phyloP scores from a whole-genome alignment of 53 echinoderm and acorn worm genomes.

The Stichopus horrens region DNA sequence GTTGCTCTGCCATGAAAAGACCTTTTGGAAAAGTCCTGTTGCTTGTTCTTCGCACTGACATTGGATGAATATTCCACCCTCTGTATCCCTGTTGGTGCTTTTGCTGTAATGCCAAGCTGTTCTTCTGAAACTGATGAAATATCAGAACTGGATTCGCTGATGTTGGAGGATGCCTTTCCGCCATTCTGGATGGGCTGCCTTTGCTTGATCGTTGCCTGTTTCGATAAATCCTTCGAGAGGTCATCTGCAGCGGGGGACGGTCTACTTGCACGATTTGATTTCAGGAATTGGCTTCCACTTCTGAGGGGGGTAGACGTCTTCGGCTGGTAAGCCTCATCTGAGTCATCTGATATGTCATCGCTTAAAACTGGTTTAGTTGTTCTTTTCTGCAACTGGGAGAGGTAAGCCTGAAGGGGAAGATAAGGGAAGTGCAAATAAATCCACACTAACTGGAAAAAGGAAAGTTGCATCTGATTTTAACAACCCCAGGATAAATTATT shows the following conservation, averaged over 20 bases:
- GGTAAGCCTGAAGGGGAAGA: slow-evolving; percentile 3
- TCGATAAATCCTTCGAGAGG: not conserved
- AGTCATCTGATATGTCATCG: not conserved
- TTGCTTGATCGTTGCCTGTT: not conserved
- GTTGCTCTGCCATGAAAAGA: not conserved
- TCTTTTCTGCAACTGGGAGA: slow-evolving; percentile 24
- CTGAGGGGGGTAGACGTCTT: not conserved
- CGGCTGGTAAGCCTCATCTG: slow-evolving; percentile 15
- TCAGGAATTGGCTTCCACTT: slow-evolving; percentile 26
- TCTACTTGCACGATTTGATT: slow-evolving; percentile 2
- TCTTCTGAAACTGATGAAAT: not conserved
- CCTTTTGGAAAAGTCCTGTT: not conserved
- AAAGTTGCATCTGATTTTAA: no score
- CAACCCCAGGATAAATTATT: no score
- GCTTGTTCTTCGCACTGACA: not conserved
- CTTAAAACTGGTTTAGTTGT: not conserved
- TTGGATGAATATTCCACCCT: not conserved
- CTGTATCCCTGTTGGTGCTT: not conserved
- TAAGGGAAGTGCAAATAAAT: no score
- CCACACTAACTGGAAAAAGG: no score
- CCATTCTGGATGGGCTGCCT: not conserved
- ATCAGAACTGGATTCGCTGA: not conserved
- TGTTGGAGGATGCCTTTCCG: not conserved
- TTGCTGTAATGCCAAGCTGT: not conserved
- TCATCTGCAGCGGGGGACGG: not conserved